These are phyloP conservation scores for Chinchilla lanigera DNA, from an alignment of 2,113 vertebrate species.

Conservation along the genomic window DNA sequence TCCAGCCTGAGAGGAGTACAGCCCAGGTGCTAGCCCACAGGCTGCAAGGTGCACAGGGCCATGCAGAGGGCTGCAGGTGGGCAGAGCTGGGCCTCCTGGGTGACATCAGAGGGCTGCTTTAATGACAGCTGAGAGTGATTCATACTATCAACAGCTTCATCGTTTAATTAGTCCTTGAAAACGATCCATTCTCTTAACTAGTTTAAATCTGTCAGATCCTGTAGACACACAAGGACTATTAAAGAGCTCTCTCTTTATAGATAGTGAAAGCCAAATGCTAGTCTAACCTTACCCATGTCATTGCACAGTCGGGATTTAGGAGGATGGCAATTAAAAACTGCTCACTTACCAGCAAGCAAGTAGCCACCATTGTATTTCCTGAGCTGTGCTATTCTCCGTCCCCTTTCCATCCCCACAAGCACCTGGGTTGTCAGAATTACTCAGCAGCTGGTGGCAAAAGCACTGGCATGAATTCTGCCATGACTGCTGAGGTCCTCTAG, in stretches of 20 bases:
- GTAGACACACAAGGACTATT: neutral
- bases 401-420: neutral
- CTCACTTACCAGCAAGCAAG: neutral
- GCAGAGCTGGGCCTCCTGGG: neutral
- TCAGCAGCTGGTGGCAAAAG: too few relatives aligned
- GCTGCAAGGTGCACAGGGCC: neutral
- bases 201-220: constrained; percentile 40
- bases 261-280: neutral
- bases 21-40: fast-evolving
- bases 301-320: neutral
- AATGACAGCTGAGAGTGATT: constrained; percentile 10
- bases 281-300: neutral
- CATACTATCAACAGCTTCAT: neutral
- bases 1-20: fast-evolving
- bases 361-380: neutral
- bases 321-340: neutral
- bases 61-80: neutral
- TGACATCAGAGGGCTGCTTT: neutral
- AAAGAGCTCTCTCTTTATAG: neutral
- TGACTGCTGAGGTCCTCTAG: neutral
- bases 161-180: constrained; percentile 63
- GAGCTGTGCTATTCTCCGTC: neutral
- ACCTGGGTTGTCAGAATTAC: neutral
- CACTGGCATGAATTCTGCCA: neutral
- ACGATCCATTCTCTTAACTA: constrained; percentile 52